phyloP scores from a whole-genome alignment of 2,797 vertebrate species.

The Notamacropus eugenii region DNA sequence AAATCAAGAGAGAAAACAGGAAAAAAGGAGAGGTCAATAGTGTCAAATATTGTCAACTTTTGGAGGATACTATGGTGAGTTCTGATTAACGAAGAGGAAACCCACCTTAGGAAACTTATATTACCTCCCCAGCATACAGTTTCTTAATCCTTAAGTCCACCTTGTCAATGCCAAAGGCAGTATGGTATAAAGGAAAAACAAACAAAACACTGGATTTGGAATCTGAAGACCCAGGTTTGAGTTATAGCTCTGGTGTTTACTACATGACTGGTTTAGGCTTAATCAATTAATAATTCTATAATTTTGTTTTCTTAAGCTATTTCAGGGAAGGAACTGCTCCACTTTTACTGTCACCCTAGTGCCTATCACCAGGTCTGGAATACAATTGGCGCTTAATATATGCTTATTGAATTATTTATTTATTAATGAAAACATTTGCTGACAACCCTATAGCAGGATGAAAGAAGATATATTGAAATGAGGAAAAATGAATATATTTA shows the following conservation, averaged over 20 bases:
- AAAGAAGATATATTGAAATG: not conserved
- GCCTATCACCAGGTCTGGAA: not conserved
- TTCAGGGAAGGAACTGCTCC: not conserved
- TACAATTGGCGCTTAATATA: not conserved
- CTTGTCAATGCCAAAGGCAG: not conserved
- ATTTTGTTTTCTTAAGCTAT: not conserved
- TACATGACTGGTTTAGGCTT: not conserved
- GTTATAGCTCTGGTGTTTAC: not conserved
- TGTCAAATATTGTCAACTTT: not conserved
- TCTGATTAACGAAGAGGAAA: slow-evolving; percentile 2
- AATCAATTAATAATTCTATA: not conserved
- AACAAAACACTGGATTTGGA: not conserved
- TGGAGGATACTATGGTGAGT: not conserved
- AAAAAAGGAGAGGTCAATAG: not conserved
- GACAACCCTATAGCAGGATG: not conserved
- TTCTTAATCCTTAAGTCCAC: not conserved
- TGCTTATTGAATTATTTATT: not conserved
- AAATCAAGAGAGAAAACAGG: not conserved
- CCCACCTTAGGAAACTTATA: not conserved
- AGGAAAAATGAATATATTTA: no score
- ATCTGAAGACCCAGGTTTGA: not conserved
- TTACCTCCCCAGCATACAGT: not conserved
- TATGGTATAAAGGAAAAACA: not conserved
- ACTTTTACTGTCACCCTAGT: not conserved
- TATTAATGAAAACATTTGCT: not conserved